phyloP scores from a whole-genome alignment of 2,888 invertebrate genomes.

The Julus scandinavius region DNA sequence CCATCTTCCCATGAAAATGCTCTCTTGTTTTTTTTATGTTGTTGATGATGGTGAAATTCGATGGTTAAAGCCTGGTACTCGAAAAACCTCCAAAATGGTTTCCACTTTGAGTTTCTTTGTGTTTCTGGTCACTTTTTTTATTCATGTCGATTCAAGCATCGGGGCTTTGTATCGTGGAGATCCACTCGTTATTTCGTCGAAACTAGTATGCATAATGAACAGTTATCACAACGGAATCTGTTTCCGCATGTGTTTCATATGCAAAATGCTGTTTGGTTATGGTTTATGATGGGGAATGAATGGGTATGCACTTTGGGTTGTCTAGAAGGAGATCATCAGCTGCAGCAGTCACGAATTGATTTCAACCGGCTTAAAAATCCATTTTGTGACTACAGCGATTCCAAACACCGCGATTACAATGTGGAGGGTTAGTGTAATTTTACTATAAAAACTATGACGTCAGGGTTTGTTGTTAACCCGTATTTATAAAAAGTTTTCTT shows the following conservation, averaged over 20 bases:
- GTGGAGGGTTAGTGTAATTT: too few relatives aligned
- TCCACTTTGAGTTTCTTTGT: not conserved
- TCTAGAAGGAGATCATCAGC: too few relatives aligned
- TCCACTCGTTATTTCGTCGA: not conserved
- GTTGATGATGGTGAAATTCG: not conserved
- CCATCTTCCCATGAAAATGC: conserved; percentile 39
- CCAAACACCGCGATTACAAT: too few relatives aligned
- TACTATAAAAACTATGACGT: too few relatives aligned
- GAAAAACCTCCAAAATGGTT: not conserved
- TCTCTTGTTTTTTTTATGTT: not conserved
- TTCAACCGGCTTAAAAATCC: too few relatives aligned
- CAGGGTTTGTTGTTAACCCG: too few relatives aligned
- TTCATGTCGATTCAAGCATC: not conserved
- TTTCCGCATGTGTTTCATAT: not conserved
- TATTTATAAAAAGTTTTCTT: too few relatives aligned
- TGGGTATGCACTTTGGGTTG: too few relatives aligned
- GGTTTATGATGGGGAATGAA: too few relatives aligned
- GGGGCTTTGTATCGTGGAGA: not conserved
- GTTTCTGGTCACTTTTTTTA: not conserved
- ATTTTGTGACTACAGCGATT: too few relatives aligned
- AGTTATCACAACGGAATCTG: not conserved
- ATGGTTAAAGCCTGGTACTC: conserved; percentile 6
- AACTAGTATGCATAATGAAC: not conserved
- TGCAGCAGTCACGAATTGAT: too few relatives aligned
- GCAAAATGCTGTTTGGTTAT: too few relatives aligned